Conservation (phyloP, 2,797 vertebrate species). For the Protosalanx chinensis region DNA sequence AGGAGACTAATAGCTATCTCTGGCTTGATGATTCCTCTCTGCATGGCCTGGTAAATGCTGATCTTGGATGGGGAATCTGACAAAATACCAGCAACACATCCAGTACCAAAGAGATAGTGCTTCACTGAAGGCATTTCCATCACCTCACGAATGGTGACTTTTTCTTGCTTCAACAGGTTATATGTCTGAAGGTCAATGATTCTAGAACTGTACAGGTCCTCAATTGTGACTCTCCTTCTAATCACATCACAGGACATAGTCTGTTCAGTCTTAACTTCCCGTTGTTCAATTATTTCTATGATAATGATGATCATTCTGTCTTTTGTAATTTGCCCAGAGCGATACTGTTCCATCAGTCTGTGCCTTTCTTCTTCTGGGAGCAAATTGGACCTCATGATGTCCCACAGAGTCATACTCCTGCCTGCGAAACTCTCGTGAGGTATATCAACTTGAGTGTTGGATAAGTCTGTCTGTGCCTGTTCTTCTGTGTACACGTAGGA, state of each 20-base stretch:
- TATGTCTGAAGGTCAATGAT: constrained; percentile 88
- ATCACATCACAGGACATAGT: constrained; percentile 82
- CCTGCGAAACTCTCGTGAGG: constrained; percentile 82
- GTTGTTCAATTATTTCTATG: constrained; percentile 94
- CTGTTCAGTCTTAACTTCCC: constrained; percentile 82
- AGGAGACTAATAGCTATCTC: constrained; percentile 84
- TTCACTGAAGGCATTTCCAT: constrained; percentile 83
- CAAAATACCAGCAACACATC: constrained; percentile 86
- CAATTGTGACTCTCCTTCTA: constrained; percentile 84
- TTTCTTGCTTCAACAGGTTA: constrained; percentile 84
- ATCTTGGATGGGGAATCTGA: constrained; percentile 81
- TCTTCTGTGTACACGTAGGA: constrained; percentile 82
- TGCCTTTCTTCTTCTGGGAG: constrained; percentile 83
- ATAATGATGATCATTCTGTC: constrained; percentile 95
- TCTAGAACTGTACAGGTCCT: constrained; percentile 86
- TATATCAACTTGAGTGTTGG: constrained; percentile 82
- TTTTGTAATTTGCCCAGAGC: constrained; percentile 84
- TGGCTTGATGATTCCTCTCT: constrained; percentile 79
- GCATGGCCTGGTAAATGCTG: constrained; percentile 90
- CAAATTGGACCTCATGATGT: constrained; percentile 87
- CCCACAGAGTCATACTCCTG: constrained; percentile 82
- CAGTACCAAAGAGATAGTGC: constrained; percentile 87
- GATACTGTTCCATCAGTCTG: constrained; percentile 86
- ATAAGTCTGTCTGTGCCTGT: constrained; percentile 81
- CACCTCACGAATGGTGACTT: constrained; percentile 83